phyloP scores from a whole-genome alignment of 1,140 invertebrate species.

The Tribolium castaneum region DNA sequence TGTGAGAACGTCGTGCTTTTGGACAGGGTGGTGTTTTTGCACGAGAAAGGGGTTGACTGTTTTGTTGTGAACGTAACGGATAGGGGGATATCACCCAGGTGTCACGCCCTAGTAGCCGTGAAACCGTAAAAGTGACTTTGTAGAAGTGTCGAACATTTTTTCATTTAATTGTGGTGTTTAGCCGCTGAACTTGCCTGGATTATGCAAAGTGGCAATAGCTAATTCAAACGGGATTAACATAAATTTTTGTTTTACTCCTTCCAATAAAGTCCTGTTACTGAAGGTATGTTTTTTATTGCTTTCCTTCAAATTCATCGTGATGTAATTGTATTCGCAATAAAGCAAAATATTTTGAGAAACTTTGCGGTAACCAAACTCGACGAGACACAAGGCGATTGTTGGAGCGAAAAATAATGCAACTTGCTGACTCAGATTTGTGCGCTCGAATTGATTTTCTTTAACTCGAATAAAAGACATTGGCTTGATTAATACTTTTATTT shows the following conservation, averaged over 20 bases:
- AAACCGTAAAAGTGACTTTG: conserved; percentile 14
- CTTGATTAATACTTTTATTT: background rate
- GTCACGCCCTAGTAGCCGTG: conserved; percentile 67
- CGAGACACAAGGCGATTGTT: conserved; percentile 8
- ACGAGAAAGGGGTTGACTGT: conserved; percentile 68
- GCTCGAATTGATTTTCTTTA: background rate
- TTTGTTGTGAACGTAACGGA: conserved; percentile 69
- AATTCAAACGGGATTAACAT: conserved; percentile 16
- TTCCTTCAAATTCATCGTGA: background rate
- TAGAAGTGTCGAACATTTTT: background rate
- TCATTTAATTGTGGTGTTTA: background rate
- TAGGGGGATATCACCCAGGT: conserved; percentile 70
- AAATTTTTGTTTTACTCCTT: background rate
- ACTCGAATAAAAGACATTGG: background rate
- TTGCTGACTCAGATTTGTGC: background rate
- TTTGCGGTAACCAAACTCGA: background rate
- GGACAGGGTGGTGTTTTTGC: conserved; percentile 74
- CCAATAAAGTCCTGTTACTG: background rate
- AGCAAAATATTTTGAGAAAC: background rate
- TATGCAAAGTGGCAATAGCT: background rate
- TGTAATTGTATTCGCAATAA: background rate
- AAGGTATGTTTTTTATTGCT: conserved; percentile 7
- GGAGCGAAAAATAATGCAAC: conserved; percentile 12
- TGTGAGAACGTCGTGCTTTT: conserved; percentile 77
- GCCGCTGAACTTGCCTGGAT: background rate